Percentiles rank a stretch among this genome's conserved stretches.
These are phyloP conservation scores for Cheiracanthium punctorium DNA, from an alignment of 2,888 invertebrate genomes.

Conservation along the genomic window DNA sequence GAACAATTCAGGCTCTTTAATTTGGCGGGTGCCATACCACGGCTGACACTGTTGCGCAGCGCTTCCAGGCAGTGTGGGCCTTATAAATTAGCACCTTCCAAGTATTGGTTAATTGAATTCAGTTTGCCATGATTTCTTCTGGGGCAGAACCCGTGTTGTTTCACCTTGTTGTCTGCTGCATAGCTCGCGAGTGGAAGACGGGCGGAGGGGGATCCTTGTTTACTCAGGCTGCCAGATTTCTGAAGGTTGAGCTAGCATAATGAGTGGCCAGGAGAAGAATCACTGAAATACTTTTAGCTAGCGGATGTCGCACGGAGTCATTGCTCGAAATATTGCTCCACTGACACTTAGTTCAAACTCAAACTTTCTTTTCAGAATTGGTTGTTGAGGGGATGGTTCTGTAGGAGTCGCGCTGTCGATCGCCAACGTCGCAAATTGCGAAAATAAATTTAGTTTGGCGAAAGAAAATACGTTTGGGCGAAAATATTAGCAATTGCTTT, in stretches of 20 bases:
- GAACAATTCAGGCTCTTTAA: neutral
- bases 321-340: neutral
- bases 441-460: no score
- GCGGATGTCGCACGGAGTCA: neutral
- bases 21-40: neutral
- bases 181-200: neutral
- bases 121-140: slow-evolving; percentile 2
- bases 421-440: no score
- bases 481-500: no score
- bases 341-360: no score
- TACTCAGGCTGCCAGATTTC: slow-evolving; percentile 26
- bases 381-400: no score
- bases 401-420: no score
- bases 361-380: no score
- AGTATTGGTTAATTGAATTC: slow-evolving; percentile 45
- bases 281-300: neutral
- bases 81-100: slow-evolving; percentile 26
- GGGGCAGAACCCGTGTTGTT: neutral
- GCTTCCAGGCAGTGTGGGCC: neutral
- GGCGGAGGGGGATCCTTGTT: slow-evolving; percentile 14
- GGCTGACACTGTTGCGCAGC: no score
- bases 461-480: no score
- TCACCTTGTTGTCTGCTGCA: neutral
- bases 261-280: neutral
- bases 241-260: slow-evolving; percentile 36